Evolutionary conservation across 2,888 invertebrate species (phyloP).

Genomic region (Microctonus brassicae): DNA sequence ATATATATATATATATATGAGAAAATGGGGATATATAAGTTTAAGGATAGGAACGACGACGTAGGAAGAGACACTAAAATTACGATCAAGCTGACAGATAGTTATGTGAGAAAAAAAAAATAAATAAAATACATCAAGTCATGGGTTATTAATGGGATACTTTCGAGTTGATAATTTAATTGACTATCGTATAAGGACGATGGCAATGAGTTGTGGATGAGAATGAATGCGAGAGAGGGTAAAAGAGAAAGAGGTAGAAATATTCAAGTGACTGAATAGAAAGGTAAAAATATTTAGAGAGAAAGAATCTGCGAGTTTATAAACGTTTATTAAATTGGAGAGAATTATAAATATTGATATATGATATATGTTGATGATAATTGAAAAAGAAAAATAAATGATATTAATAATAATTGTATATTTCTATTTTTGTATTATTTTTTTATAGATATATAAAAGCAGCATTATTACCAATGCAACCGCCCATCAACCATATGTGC

Average conservation of each 20-base stretch:
- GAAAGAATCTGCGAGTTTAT: constrained; percentile 24
- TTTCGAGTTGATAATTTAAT: constrained; percentile 1
- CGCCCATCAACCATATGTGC: constrained; percentile 72
- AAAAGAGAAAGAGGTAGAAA: background rate
- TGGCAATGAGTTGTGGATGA: constrained; percentile 12
- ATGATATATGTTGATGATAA: background rate
- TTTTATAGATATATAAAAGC: constrained; percentile 85
- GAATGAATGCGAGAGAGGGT: background rate
- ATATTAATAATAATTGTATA: background rate
- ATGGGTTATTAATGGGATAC: constrained; percentile 9
- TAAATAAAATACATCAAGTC: background rate
- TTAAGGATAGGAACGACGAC: background rate
- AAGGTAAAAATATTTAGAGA: background rate
- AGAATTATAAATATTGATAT: constrained; percentile 24
- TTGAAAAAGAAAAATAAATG: too few species aligned
- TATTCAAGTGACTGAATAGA: background rate
- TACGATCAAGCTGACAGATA: constrained; percentile 21
- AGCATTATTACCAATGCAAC: constrained; percentile 78
- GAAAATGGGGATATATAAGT: too few species aligned
- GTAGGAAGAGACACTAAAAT: constrained; percentile 25
- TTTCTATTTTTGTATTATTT: constrained; percentile 48
- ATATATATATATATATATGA: background rate
- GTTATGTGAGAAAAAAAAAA: constrained; percentile 7
- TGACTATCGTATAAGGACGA: constrained; percentile 9
- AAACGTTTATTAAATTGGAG: background rate